Conservation (phyloP, 2,888 invertebrate genomes). For the Vanessa cardui region DNA sequence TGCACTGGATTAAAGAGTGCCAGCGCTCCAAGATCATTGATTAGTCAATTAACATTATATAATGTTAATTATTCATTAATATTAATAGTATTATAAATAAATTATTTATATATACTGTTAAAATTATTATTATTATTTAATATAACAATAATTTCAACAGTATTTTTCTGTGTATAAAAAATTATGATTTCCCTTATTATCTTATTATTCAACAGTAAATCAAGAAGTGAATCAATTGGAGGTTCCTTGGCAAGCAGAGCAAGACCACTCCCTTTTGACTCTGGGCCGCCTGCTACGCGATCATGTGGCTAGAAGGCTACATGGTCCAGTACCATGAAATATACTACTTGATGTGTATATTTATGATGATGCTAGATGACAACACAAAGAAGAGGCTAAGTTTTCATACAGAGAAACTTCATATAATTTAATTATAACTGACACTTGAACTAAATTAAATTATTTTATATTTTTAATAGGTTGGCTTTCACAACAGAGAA, state of each 20-base stretch:
- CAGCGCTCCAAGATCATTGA: background rate
- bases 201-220: background rate
- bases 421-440: too few relatives aligned
- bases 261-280: background rate
- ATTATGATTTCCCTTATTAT: too few relatives aligned
- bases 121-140: too few relatives aligned
- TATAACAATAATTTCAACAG: too few relatives aligned
- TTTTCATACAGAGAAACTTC: too few relatives aligned
- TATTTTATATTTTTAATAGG: too few relatives aligned
- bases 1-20: background rate
- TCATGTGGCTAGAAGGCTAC: background rate
- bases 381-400: too few relatives aligned
- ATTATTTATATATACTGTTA: background rate
- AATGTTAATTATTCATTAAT: background rate
- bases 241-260: background rate
- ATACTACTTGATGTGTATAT: too few relatives aligned
- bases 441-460: too few relatives aligned
- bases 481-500: too few relatives aligned
- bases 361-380: too few relatives aligned
- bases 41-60: background rate
- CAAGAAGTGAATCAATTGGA: background rate
- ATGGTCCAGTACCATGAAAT: background rate
- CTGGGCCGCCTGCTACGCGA: background rate
- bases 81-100: background rate
- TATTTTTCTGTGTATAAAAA: too few relatives aligned